Evolutionary conservation across 2,113 vertebrate genomes (phyloP).

Genomic region (Okapia johnstoni): DNA sequence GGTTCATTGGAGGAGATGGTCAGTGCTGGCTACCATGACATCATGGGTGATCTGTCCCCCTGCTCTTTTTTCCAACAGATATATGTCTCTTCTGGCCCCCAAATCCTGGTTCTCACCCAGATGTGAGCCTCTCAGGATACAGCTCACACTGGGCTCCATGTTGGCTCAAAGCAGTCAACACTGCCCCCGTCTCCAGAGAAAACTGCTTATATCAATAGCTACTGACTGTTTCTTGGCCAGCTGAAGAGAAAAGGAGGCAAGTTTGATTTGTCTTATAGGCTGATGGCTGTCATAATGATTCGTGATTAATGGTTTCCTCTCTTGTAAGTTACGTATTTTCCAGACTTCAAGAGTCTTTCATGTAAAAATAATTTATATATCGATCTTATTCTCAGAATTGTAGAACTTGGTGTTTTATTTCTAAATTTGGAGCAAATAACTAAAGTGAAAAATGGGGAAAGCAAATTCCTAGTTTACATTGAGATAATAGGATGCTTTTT

Average conservation of each 20-base stretch:
- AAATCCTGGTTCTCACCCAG: constrained; percentile 70
- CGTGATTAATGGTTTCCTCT: not conserved
- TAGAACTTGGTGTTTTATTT: not conserved
- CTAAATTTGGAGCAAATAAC: not conserved
- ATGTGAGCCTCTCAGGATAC: constrained; percentile 62
- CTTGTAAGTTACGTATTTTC: not conserved
- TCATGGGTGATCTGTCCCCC: fast-evolving
- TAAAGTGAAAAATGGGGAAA: not conserved
- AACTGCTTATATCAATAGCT: constrained; percentile 85
- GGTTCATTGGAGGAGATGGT: not conserved
- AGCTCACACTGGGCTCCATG: constrained; percentile 70
- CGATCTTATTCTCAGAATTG: not conserved
- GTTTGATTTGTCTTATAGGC: constrained; percentile 78
- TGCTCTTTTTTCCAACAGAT: not conserved
- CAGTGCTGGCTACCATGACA: no score
- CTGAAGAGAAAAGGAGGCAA: constrained; percentile 86
- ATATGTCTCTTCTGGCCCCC: not conserved
- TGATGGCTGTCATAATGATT: not conserved
- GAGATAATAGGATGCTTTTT: not conserved
- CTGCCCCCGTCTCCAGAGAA: constrained; percentile 85
- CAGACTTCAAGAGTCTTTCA: no score
- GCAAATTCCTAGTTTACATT: not conserved
- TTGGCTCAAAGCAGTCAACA: constrained; percentile 79
- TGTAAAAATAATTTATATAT: not conserved
- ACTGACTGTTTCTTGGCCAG: constrained; percentile 85